These are phyloP conservation scores for human DNA, from an alignment of 2,113 vertebrate species.

Conservation along the genomic window GRCh38 chr7:124008001-124008500, in stretches of 20 bases:
- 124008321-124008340: too few relatives aligned
- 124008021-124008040: slow-evolving; percentile 15
- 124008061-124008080: not conserved
- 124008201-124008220: not conserved
- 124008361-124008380: too few relatives aligned
- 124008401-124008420: too few relatives aligned
- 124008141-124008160: not conserved
- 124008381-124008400: too few relatives aligned
- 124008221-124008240: not conserved
- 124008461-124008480: too few relatives aligned
- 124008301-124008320: too few relatives aligned
- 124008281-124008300: too few relatives aligned
- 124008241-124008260: not conserved
- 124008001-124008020: not conserved
- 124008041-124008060: not conserved
- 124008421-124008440: too few relatives aligned
- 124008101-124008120: not conserved
- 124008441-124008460: too few relatives aligned
- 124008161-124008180: not conserved
- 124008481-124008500: too few relatives aligned
- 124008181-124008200: not conserved
- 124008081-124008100: not conserved
- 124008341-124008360: too few relatives aligned
- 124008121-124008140: not conserved
- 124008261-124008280: not conserved